Evolutionary conservation across 2,888 invertebrate species (phyloP).

Genomic region (Notodonta ziczac): DNA sequence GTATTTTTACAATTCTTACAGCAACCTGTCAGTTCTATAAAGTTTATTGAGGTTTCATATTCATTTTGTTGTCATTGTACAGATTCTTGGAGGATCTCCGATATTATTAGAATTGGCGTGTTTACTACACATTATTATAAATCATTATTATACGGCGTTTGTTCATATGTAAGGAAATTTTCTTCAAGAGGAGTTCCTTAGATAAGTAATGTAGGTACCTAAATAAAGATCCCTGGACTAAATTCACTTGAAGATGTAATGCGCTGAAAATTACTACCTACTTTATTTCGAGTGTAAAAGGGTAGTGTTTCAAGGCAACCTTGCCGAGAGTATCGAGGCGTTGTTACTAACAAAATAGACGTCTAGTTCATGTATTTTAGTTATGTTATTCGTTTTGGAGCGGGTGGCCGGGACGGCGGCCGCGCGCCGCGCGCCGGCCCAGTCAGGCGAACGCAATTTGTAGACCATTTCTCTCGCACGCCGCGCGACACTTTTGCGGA

Average conservation of each 20-base stretch:
- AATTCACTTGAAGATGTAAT: not conserved
- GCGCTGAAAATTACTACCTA: slow-evolving; percentile 13
- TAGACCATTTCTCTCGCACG: slow-evolving; percentile 72
- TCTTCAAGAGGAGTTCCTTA: no score
- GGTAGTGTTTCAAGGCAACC: slow-evolving; percentile 12
- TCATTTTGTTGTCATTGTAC: no score
- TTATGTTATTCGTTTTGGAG: slow-evolving; percentile 37
- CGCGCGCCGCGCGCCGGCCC: slow-evolving; percentile 45
- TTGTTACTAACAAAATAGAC: slow-evolving; percentile 18
- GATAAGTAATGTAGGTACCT: no score
- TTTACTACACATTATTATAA: no score
- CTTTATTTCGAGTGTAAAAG: slow-evolving; percentile 20
- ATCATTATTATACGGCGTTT: no score
- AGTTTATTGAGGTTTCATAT: not conserved
- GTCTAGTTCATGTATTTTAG: slow-evolving; percentile 29
- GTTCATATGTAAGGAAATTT: no score
- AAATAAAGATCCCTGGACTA: no score
- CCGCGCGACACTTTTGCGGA: slow-evolving; percentile 65
- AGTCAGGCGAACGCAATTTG: slow-evolving; percentile 72
- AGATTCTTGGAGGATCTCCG: no score
- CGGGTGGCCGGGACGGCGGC: slow-evolving; percentile 41
- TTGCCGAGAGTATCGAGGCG: slow-evolving; percentile 25
- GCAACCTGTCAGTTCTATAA: not conserved
- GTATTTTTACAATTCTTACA: not conserved
- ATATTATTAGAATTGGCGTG: no score